Evolutionary conservation across 2,113 vertebrate species (phyloP).

Genomic region (Caloenas nicobarica): DNA sequence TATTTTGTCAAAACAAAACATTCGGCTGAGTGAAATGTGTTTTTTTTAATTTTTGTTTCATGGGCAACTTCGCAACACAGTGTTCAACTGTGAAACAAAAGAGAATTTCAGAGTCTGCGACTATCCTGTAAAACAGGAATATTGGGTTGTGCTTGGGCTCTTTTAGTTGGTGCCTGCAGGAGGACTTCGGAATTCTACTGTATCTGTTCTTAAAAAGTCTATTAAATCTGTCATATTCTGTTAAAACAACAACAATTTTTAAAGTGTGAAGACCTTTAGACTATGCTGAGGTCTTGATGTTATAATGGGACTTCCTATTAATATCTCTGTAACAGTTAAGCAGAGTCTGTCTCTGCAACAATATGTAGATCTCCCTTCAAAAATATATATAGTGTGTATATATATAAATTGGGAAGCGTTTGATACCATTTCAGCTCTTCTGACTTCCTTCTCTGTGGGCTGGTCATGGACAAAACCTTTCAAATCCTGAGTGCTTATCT

Average conservation of each 20-base stretch:
- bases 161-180: not conserved
- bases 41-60: constrained; percentile 47
- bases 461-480: not conserved
- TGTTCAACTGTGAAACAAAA: constrained; percentile 40
- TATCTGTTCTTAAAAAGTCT: not conserved
- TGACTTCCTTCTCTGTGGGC: not conserved
- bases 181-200: not conserved
- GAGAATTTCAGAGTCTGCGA: not conserved
- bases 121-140: not conserved
- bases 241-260: not conserved
- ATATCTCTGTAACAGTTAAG: not conserved
- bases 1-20: constrained; percentile 65
- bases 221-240: not conserved
- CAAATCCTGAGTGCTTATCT: not conserved
- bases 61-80: constrained; percentile 4
- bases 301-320: not conserved
- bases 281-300: not conserved
- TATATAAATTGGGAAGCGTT: not conserved
- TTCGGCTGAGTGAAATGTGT: constrained; percentile 20
- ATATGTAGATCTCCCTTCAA: not conserved
- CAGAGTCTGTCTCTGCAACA: not conserved
- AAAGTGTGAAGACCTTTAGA: not conserved
- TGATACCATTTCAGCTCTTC: not conserved
- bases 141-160: not conserved
- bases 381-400: not conserved